Evolutionary conservation across 2,888 invertebrate species (phyloP), one percentile per base, ranked within the genome.

Genomic region (Cosmopolites sordidus): DNA sequence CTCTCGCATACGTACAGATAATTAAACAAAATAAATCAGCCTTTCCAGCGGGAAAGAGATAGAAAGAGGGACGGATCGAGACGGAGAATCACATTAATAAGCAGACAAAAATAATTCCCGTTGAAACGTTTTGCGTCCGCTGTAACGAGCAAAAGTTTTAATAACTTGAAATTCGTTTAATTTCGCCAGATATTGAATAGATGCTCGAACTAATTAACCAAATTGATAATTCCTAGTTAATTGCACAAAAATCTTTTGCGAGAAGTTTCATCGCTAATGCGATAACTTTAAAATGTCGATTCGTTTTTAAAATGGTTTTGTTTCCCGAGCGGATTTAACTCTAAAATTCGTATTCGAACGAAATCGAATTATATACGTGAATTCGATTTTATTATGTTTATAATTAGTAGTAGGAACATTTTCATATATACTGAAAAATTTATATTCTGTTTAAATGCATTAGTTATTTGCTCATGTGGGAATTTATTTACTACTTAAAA

Each of bases 151-250:
- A 44, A 51, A 51, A 51, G 39, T 51, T 51, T 51, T 51, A 51
- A 51, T 51, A 29, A 45, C 38, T 45, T 51, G 14, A 29, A 51
- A 45, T 51, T 44, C 45, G 43, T 38, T 51, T 45, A 51, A 51
- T 51, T 44, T 40, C 40, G 22, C 40, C 14, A 38, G 39, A 51
- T 51, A 51, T 50, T 50, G 50, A 50, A 51, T 45, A 51, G 51
- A 51, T 51, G 43, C 29, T 39, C 29, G 37, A 51, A 44, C 51
- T 51, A 51, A 51, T 51, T 51, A 44, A 14, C 39, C 29, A 51
- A 51, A 51, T 51, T 51, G 51, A 51, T 51, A 51, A 51, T 51
- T 44, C 39, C 18, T 43, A n/a, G 51, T 27, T 51, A 44, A 51
- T 51, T 44, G 16, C 27, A 39, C 46, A 46, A 38, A 38, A 46